Percentiles rank a stretch among this genome's conserved stretches.
Conservation (phyloP, 2,113 vertebrate species). For the Xiphophorus maculatus region DNA sequence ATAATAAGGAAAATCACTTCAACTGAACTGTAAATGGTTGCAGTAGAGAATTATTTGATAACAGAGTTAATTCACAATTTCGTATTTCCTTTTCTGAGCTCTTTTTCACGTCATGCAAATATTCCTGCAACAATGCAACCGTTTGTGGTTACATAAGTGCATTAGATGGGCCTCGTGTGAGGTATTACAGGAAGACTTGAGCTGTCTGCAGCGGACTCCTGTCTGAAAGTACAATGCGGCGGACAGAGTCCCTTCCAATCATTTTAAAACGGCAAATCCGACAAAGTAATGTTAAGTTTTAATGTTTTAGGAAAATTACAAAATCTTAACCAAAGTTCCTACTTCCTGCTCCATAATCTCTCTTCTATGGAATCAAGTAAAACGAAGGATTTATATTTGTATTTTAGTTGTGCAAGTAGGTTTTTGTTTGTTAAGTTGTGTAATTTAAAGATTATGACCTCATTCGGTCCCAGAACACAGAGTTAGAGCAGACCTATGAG, state of each 20-base stretch:
- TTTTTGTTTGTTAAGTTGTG: background rate
- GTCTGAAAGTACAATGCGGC: constrained; percentile 33
- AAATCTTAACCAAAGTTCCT: constrained; percentile 3
- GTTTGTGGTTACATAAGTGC: constrained; percentile 70
- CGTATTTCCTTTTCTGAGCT: constrained; percentile 23
- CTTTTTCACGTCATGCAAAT: constrained; percentile 45
- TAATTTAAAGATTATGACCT: constrained; percentile 27
- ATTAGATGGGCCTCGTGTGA: constrained; percentile 56
- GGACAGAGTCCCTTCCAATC: constrained; percentile 52
- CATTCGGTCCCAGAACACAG: constrained; percentile 24
- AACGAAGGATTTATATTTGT: background rate
- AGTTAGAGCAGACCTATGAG: constrained; percentile 18
- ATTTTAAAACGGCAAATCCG: constrained; percentile 42
- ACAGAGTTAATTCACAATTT: constrained; percentile 14
- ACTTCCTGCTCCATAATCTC: background rate
- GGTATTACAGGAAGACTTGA: constrained; percentile 54
- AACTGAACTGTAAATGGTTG: background rate
- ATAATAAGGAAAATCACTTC: background rate
- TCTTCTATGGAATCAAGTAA: background rate
- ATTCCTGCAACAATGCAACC: constrained; percentile 60
- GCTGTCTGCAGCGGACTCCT: constrained; percentile 31
- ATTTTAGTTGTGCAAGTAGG: constrained; percentile 1
- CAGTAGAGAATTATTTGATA: background rate
- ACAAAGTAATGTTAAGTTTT: constrained; percentile 22
- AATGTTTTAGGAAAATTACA: constrained; percentile 23